Evolutionary conservation across 2,888 invertebrate species (phyloP).

Genomic region (Julus scandinavius): DNA sequence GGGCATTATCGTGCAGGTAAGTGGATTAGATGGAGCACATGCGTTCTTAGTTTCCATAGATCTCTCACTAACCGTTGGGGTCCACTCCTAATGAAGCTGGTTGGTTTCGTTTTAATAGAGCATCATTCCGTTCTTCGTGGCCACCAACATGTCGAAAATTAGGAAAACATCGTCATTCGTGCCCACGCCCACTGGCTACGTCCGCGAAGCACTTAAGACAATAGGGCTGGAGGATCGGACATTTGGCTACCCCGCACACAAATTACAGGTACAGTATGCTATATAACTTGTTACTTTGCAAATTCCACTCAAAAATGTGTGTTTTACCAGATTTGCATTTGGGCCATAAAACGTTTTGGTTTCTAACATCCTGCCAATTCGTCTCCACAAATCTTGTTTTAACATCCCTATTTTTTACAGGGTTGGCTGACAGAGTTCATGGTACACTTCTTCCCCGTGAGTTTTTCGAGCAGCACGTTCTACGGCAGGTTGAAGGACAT

Average conservation of each 20-base stretch:
- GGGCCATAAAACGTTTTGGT: too few species aligned
- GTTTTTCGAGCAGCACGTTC: conserved; percentile 42
- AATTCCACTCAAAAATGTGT: background rate
- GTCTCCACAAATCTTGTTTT: too few species aligned
- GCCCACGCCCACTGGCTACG: conserved; percentile 64
- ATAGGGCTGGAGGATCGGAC: conserved; percentile 63
- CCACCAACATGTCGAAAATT: conserved; percentile 61
- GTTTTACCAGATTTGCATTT: too few species aligned
- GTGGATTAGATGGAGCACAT: too few species aligned
- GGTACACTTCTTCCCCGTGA: conserved; percentile 52
- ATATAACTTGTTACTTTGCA: background rate
- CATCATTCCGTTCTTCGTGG: conserved; percentile 61
- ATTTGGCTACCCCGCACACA: conserved; percentile 60
- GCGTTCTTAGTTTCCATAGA: background rate
- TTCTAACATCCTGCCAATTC: too few species aligned
- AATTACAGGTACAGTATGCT: conserved; percentile 60
- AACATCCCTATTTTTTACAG: conserved; percentile 21
- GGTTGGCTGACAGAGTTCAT: conserved; percentile 53
- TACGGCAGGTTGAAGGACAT: conserved; percentile 52
- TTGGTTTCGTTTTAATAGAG: conserved; percentile 51
- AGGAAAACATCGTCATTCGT: conserved; percentile 60
- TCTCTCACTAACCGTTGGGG: too few species aligned
- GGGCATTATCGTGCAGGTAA: conserved; percentile 66
- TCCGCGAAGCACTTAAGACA: conserved; percentile 63
- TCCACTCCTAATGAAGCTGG: background rate